Percentiles rank a stretch among this genome's conserved stretches.
These are phyloP conservation scores for Scaptomyza reducta DNA, from an alignment of 2,888 invertebrate genomes.

Conservation along the genomic window DNA sequence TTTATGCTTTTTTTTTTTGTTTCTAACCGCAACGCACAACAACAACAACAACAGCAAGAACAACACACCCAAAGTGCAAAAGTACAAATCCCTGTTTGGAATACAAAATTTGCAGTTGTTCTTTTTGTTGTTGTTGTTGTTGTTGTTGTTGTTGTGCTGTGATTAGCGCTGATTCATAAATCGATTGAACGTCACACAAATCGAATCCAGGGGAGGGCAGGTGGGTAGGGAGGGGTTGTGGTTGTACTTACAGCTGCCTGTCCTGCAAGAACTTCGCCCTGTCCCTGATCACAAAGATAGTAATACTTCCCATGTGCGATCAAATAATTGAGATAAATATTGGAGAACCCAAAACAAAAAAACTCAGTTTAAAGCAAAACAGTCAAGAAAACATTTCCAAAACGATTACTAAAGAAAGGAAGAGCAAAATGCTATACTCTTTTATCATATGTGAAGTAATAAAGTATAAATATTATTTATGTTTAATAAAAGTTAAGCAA, in stretches of 20 bases:
- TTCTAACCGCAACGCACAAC: constrained; percentile 50
- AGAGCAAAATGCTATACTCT: constrained; percentile 4
- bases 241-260: constrained; percentile 20
- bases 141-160: constrained; percentile 29
- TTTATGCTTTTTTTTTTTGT: constrained; percentile 20
- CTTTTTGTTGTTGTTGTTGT: background rate
- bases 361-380: constrained; percentile 20
- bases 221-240: background rate
- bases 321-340: constrained; percentile 82
- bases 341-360: constrained; percentile 20
- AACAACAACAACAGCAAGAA: background rate
- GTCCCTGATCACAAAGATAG: constrained; percentile 3
- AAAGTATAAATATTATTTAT: too few species aligned
- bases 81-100: constrained; percentile 84
- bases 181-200: constrained; percentile 42
- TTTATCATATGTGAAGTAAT: too few species aligned
- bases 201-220: constrained; percentile 1
- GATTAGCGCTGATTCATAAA: constrained; percentile 73
- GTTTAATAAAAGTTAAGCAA: too few species aligned
- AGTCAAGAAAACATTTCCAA: constrained; percentile 8
- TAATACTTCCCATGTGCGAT: constrained; percentile 53
- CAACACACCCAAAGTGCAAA: constrained; percentile 83
- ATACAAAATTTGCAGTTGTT: constrained; percentile 77
- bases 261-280: constrained; percentile 1
- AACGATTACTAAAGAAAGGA: background rate